phyloP scores from a whole-genome alignment of 2,113 vertebrate species.

The Chaetorhynchus papuensis region DNA sequence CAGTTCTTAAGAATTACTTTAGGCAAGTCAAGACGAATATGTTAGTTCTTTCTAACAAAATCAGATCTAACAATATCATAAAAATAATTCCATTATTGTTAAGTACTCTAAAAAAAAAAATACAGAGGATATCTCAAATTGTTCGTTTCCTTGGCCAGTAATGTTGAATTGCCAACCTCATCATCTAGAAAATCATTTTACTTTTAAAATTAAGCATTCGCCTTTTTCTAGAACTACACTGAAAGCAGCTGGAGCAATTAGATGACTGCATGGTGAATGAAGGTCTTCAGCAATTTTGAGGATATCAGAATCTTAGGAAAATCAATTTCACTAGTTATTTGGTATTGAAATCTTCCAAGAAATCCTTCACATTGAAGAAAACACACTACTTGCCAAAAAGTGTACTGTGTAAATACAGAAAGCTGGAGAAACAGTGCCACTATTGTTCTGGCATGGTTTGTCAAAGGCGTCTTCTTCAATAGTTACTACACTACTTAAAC shows the following conservation, averaged over 20 bases:
- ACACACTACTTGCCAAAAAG: neutral
- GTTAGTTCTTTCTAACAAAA: neutral
- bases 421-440: neutral
- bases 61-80: neutral
- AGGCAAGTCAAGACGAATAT: neutral
- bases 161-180: neutral
- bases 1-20: neutral
- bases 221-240: neutral
- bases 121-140: neutral
- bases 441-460: neutral
- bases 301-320: neutral
- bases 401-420: neutral
- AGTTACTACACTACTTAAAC: neutral
- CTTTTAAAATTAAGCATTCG: neutral
- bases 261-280: neutral
- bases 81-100: neutral
- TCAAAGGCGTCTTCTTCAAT: neutral
- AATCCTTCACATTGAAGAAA: neutral
- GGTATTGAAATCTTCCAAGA: neutral
- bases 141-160: neutral
- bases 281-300: neutral
- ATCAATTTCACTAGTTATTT: neutral
- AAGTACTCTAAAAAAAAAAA: neutral
- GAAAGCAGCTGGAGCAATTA: neutral
- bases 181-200: neutral